Base-by-base conservation (phyloP, 2,113 vertebrate species). In the Columbina picui region DNA sequence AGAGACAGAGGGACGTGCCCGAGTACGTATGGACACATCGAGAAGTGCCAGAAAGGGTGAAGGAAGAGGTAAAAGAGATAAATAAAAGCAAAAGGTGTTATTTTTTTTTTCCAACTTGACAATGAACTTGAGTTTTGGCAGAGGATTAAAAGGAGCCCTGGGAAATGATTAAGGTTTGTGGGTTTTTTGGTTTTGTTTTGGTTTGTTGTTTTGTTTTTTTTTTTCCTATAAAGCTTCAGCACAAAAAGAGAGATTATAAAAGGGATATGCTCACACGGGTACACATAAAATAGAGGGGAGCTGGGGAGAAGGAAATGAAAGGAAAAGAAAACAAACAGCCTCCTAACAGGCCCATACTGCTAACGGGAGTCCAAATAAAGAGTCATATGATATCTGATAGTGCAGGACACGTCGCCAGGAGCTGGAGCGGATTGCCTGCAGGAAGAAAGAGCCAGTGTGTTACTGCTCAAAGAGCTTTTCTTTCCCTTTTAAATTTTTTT, bases 331-430 rank as follows among this genome's bases (percentile, higher is more conserved):
- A 98, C 98, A 98, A 98, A 98, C 98, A 98, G 97, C 97, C 97
- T 98, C 96, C 98, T 97, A 97, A 98, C 97, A 98, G 98, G 97
- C 98, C 97, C 98, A 98, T 98, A 98, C 98, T 98, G 97, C 97
- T 96, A 98, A 98, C 97, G 95, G 97, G 97, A 98, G 98, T 98
- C 98, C 98, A 98, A 98, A 98, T 98, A 98, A 97, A 98, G 98
- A 98, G 98, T 98, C 98, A 98, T 98, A 98, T 98, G 98, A 98
- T 98, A 98, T 98, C 97, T 98, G 98, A 98, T 98, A 98, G 98
- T 97, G 96, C 98, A 98, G 98, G 98, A 98, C 98, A 97, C 95
- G 94, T 98, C 97, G 98, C 98, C 98, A 98, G 98, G 98, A 98
- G 97, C 97, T 98, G 96, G 98, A 98, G 97, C 97, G 97, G 97